Percentiles rank a stretch among this genome's conserved stretches.
Conservation (phyloP, 2,888 invertebrate species). For the Dicranocentrus wangi region DNA sequence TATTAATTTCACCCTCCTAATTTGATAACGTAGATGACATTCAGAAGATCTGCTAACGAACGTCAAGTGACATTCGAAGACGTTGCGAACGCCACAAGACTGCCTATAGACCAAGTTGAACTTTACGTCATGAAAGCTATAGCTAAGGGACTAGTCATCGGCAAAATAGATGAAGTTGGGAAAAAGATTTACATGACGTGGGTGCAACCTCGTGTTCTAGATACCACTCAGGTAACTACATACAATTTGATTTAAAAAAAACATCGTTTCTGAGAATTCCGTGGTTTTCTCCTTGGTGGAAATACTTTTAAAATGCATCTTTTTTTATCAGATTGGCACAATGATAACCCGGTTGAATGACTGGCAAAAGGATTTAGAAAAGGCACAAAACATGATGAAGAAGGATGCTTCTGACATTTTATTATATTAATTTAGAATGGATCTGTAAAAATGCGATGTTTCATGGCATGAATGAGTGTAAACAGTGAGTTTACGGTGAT, state of each 20-base stretch:
- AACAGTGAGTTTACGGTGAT: no score
- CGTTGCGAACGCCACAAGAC: constrained; percentile 88
- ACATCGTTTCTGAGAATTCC: no score
- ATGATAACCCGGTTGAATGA: constrained; percentile 83
- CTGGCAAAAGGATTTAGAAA: constrained; percentile 84
- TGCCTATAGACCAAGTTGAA: constrained; percentile 90
- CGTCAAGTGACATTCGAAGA: constrained; percentile 90
- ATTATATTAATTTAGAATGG: constrained; percentile 75
- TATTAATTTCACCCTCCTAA: no score
- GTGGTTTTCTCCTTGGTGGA: no score
- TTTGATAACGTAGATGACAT: constrained; percentile 85
- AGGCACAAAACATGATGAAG: constrained; percentile 84
- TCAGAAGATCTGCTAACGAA: constrained; percentile 85
- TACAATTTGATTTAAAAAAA: no score
- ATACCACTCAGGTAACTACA: constrained; percentile 80
- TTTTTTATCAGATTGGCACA: constrained; percentile 79
- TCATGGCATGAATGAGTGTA: no score
- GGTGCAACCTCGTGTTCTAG: constrained; percentile 89
- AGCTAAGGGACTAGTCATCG: constrained; percentile 93
- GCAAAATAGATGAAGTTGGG: constrained; percentile 94
- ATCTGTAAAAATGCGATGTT: no score
- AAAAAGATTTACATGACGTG: constrained; percentile 85
- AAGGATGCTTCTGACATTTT: constrained; percentile 86
- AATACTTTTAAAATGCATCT: no score
- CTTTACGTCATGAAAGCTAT: constrained; percentile 97